Base-by-base conservation (phyloP, 2,888 invertebrate genomes). In the Sesia bembeciformis region DNA sequence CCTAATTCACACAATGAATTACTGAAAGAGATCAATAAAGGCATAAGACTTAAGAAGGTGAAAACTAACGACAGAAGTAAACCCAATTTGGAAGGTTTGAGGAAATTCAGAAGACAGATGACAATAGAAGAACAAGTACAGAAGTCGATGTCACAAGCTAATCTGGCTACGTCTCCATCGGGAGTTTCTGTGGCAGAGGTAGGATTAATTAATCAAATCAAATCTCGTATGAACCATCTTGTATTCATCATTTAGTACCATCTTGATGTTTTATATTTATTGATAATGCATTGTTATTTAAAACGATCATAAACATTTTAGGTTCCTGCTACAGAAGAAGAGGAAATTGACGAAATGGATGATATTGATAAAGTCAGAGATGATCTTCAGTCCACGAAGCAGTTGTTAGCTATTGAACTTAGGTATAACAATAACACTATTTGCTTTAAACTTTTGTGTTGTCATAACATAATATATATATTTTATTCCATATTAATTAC, bases 301-400 rank as follows among this genome's bases (percentile, higher is more conserved):
- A 46, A 46, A 8, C 23, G 46, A 7, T 46, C 43, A 43, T 38
- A 39, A 39, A 60, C 57, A 57, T 69, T 66, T 40, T 57, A 78
- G 67, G 65, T 72, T 38, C 72, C 78, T 52, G 63, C 62, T 39
- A 59, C 90, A 7, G 92, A 93, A 66, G 92, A 92, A 67, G 92
- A 93, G 55, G 95, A 94, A 66, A 93, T 92, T 8, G 96, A 97
- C 73, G 97, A 97, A 71, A 92, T 96, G 91, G 97, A 97, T 66
- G 97, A 97, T 70, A 97, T 97, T 64, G 97, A 97, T 70, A 95
- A 94, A 74, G 94, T 96, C 23, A 91, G 97, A 64, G 97, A 97
- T 73, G 97, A 97, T 76, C 91, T 97, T 46, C 97, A 97, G 74
- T 96, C 96, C 57, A 96, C 96, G 4, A 97, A 97, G 80, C 97